Base-by-base conservation (phyloP, 2,113 vertebrate species). In the Suncus etruscus region DNA sequence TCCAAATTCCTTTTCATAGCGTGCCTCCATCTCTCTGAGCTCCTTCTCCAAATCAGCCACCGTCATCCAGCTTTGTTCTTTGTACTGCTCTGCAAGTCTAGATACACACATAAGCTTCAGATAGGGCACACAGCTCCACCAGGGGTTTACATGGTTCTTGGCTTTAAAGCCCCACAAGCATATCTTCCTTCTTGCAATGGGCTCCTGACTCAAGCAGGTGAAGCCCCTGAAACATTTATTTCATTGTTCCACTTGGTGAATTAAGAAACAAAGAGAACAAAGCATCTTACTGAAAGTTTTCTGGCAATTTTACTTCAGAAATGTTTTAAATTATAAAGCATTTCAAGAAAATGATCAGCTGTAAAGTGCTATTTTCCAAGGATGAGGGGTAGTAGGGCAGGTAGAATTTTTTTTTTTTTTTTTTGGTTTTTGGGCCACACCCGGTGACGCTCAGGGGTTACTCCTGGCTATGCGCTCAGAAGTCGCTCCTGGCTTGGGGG, bases 21-120 rank as follows among this genome's bases (percentile, higher is more conserved):
- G 98, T 2, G 98, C 99, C 95, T 99, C 99, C 89, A 99, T 99
- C 97, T 99, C 98, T 97, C 98, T 98, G 91, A 99, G 97, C 93
- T 99, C 99, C 95, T 98, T 99, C 97, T 99, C 99, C 61, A 99
- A 96, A 76, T 98, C 98, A 5, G 98, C 98, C 98, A 99, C 97
- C 4, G 98, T 97, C 11, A 98, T 98, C 99, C 99, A 99, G 97
- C 98, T 99, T 98, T 99, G 99, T 87, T 99, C 99, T 96, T 98
- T 97, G 96, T 99, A 99, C 84, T 98, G 97, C 87, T 99, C 99
- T 0, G 98, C 99, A 95, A 99, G 97, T 78, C 99, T 95, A 22
- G 78, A 95, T 1, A 51, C 1, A 96, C 47, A 96, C 0, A 92
- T 39, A 68, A 14, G 82, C 3, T 27, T 83, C 54, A 66, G 1